phyloP scores from a whole-genome alignment of 92 coral and sea anemone genomes.

The Zoanthus solanderi region DNA sequence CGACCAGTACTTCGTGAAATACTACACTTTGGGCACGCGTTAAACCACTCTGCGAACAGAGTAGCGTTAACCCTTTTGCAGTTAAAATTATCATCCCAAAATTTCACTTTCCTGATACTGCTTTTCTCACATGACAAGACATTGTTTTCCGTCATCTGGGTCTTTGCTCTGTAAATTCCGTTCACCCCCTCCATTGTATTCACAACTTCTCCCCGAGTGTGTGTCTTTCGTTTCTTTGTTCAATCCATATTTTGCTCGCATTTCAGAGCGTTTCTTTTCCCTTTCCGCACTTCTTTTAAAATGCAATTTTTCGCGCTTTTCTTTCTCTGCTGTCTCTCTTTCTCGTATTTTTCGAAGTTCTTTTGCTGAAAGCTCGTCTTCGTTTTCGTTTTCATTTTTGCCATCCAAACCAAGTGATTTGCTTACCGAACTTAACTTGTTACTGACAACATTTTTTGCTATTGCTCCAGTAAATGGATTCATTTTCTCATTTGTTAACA shows the following conservation, averaged over 20 bases:
- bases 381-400: background rate
- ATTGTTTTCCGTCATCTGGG: conserved; percentile 31
- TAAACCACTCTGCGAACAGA: too few species aligned
- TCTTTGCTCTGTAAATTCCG: conserved; percentile 17
- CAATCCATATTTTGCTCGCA: conserved; percentile 42
- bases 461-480: conserved; percentile 42
- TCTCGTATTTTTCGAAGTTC: conserved; percentile 42
- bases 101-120: too few species aligned
- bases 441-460: conserved; percentile 40
- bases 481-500: background rate
- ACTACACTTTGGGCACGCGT: too few species aligned
- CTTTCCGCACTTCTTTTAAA: conserved; percentile 27
- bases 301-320: conserved; percentile 24
- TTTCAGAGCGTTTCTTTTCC: conserved; percentile 41
- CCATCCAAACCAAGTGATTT: conserved; percentile 34
- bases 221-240: conserved; percentile 20
- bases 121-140: conserved; percentile 31
- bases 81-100: too few species aligned
- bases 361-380: conserved; percentile 26
- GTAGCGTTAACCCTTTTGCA: too few species aligned
- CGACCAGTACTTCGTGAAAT: too few species aligned
- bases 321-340: conserved; percentile 38
- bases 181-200: background rate
- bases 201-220: background rate
- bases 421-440: conserved; percentile 31